Evolutionary conservation across 2,888 invertebrate species (phyloP), one percentile per base, ranked within the genome.

Genomic region (Thalpophila matura): DNA sequence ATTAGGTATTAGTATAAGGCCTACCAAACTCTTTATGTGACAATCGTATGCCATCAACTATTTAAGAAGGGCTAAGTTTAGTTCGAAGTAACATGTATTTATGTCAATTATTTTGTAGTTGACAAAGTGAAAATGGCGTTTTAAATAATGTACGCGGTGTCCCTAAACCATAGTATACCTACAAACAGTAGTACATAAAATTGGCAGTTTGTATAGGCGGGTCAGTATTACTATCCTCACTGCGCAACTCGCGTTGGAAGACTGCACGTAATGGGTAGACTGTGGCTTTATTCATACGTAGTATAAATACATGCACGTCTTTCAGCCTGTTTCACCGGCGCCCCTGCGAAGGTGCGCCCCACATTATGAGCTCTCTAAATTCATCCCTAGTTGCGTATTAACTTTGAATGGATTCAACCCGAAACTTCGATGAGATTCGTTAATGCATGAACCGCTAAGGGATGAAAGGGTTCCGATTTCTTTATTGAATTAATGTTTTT

Each of bases 331-430:
- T 46, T 14, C 33, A 37, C 37, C 18, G 22, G 16, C 29, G 14
- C 7, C 7, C 4, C 26, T 12, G 31, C n/a, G 24, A 29, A 38
- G 47, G 69, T 40, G 38, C 14, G 43, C 4, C 22, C 14, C 46
- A 42, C 55, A 56, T 68, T 56, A 68, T 27, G 55, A 37, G 38
- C 47, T 47, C 27, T 68, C 62, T 69, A 68, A 68, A 68, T 68
- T 68, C 68, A 68, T 69, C 62, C 68, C 68, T 1, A 7, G 55
- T n/a, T 22, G n/a, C 31, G 40, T 47, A 69, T 69, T 69, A 68
- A 56, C 37, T 69, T 43, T 57, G 57, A 69, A 45, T 31, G 42
- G 22, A 33, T 40, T 42, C 35, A 29, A 31, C 16, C 16, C 24
- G 29, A 12, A 65, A 54, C 54, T 59, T 56, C 37, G 46, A 45